Evolutionary conservation across 2,113 vertebrate species (phyloP).

Genomic region (Fulmarus glacialis): DNA sequence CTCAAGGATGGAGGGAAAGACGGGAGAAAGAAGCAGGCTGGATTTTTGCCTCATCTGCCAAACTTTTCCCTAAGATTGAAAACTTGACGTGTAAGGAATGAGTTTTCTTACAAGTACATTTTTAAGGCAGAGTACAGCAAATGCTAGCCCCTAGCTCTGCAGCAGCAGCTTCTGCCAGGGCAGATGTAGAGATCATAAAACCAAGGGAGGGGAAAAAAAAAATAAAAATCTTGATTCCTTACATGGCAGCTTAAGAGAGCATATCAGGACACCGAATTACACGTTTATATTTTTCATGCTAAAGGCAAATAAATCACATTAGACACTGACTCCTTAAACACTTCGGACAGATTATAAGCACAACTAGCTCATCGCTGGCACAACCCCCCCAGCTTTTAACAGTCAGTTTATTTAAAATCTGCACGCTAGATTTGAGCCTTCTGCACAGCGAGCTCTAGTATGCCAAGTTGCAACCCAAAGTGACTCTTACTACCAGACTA

Average conservation of each 20-base stretch:
- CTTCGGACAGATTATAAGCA: not conserved
- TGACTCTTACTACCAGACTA: slow-evolving; percentile 40
- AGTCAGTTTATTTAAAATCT: slow-evolving; percentile 23
- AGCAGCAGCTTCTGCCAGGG: not conserved
- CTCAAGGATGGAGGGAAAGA: not conserved
- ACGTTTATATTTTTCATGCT: not conserved
- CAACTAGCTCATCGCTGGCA: not conserved
- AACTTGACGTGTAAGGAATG: not conserved
- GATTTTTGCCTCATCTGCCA: not conserved
- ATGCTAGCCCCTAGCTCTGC: not conserved
- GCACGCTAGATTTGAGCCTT: not conserved
- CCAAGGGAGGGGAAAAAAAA: not conserved
- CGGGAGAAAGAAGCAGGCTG: not conserved
- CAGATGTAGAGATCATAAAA: not conserved
- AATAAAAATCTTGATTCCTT: not conserved
- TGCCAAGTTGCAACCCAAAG: slow-evolving; percentile 24
- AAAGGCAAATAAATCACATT: slow-evolving; percentile 16
- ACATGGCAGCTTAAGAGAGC: not conserved
- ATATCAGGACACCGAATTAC: not conserved
- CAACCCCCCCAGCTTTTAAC: not conserved
- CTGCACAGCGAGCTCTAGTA: not conserved
- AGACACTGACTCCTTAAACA: not conserved
- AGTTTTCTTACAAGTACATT: not conserved
- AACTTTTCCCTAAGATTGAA: not conserved
- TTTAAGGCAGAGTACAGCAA: not conserved